A percentile compares a stretch with the other conserved stretches of the same genome.
Evolutionary conservation across 2,113 vertebrate species (phyloP).

Genomic region (Lophochroa leadbeateri): DNA sequence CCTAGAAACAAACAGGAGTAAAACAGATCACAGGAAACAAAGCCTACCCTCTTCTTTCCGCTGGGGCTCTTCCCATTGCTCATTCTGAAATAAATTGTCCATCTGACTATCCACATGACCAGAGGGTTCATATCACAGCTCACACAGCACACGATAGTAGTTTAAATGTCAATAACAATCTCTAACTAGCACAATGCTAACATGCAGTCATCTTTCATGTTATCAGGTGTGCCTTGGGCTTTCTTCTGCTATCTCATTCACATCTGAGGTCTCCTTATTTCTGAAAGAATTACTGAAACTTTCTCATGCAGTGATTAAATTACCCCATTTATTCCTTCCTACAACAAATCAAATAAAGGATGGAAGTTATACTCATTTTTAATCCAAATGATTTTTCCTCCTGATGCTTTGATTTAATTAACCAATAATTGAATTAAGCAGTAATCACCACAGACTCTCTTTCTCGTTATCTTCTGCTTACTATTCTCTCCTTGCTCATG

Average conservation of each 20-base stretch:
- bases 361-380: conserved; percentile 59
- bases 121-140: not conserved
- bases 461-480: not conserved
- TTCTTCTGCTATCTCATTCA: not conserved
- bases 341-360: conserved; percentile 61
- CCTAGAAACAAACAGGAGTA: not conserved
- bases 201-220: not conserved
- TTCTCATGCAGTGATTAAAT: conserved; percentile 40
- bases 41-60: not conserved
- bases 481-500: not conserved
- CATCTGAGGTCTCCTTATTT: conserved; percentile 10
- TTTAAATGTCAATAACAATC: conserved; percentile 30
- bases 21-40: not conserved
- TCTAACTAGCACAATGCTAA: not conserved
- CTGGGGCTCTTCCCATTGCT: not conserved
- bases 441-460: conserved; percentile 16
- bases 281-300: conserved; percentile 50
- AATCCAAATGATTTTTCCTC: conserved; percentile 53
- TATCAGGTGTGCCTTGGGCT: not conserved
- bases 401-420: conserved; percentile 65
- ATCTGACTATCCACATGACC: not conserved
- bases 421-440: conserved; percentile 36
- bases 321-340: conserved; percentile 50
- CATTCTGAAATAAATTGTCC: not conserved
- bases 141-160: not conserved